Conservation (phyloP, 2,113 vertebrate species). For the Leucopternis melanops region DNA sequence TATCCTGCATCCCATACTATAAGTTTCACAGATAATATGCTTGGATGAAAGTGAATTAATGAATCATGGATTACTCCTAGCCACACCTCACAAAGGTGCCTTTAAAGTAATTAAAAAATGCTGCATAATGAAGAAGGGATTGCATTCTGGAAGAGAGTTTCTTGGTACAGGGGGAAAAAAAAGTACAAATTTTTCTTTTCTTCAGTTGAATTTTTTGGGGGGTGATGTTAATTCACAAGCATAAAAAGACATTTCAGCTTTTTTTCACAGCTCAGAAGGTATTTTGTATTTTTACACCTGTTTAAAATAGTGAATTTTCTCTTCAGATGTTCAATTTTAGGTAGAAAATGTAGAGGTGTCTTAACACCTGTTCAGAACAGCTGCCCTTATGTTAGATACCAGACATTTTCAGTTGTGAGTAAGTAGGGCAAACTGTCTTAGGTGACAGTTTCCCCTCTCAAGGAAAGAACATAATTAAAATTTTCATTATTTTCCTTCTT, state of each 20-base stretch:
- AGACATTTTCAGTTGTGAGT: not conserved
- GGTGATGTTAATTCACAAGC: not conserved
- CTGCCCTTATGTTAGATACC: not conserved
- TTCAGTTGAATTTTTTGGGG: not conserved
- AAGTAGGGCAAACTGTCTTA: not conserved
- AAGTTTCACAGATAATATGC: not conserved
- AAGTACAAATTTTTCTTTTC: not conserved
- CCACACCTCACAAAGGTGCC: not conserved
- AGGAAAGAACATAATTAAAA: not conserved
- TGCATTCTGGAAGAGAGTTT: not conserved
- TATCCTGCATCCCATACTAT: not conserved
- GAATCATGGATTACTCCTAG: not conserved
- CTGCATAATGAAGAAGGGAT: not conserved
- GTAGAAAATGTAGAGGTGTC: not conserved
- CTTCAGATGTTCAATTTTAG: not conserved
- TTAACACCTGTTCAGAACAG: not conserved
- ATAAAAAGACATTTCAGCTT: not conserved
- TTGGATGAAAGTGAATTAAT: not conserved
- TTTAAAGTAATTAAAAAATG: not conserved
- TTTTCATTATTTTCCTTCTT: not conserved
- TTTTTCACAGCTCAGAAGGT: not conserved
- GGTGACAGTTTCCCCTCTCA: not conserved
- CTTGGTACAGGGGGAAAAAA: not conserved
- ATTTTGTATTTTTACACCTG: not conserved
- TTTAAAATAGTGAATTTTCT: not conserved